Conservation (phyloP, 1,140 invertebrate genomes). For the Aphis gossypii region DNA sequence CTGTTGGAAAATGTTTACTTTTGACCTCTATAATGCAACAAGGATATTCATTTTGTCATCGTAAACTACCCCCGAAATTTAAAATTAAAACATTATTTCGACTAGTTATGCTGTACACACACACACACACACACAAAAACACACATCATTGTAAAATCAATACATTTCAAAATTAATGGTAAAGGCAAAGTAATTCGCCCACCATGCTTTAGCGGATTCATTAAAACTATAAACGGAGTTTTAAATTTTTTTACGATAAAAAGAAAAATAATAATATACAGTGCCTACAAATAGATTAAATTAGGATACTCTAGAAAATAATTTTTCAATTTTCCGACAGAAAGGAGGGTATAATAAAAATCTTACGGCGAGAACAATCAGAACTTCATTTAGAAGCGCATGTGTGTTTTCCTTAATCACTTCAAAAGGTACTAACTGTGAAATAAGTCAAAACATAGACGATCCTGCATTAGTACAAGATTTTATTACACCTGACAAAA, state of each 20-base stretch:
- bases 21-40: too few relatives aligned
- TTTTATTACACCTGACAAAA: background rate
- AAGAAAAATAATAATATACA: background rate
- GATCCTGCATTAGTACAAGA: background rate
- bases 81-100: too few relatives aligned
- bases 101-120: too few relatives aligned
- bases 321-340: background rate
- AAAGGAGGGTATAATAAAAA: background rate
- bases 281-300: slow-evolving; percentile 32
- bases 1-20: too few relatives aligned
- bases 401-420: background rate
- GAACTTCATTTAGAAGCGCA: background rate
- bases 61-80: too few relatives aligned
- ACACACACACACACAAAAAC: too few relatives aligned
- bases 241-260: background rate
- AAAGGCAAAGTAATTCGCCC: background rate
- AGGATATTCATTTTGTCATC: too few relatives aligned
- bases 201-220: background rate
- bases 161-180: background rate
- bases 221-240: slow-evolving; percentile 6
- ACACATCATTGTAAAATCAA: too few relatives aligned
- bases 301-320: background rate
- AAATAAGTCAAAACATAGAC: background rate
- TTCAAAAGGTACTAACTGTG: slow-evolving; percentile 10
- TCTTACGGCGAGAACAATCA: background rate